Percentiles rank a stretch among this genome's conserved stretches.
These are phyloP conservation scores for Oncorhynchus gorbuscha DNA, from an alignment of 2,113 vertebrate genomes.

Conservation along the genomic window DNA sequence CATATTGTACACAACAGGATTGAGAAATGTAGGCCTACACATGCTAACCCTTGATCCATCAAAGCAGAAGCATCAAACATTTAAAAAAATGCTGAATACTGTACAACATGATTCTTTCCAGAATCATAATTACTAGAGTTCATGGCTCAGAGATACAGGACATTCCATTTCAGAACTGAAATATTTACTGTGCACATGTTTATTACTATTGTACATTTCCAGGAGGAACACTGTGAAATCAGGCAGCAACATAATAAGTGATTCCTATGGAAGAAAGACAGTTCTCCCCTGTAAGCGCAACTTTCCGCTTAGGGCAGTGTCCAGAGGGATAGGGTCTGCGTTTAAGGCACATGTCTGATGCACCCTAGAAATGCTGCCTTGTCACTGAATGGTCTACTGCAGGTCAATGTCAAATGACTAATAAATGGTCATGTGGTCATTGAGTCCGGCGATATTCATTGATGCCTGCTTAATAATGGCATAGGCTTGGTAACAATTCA, in stretches of 20 bases:
- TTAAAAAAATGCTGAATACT: no score
- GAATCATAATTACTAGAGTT: no score
- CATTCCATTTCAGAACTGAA: neutral
- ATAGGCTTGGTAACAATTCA: neutral
- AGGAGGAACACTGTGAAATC: neutral
- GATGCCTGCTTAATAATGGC: neutral
- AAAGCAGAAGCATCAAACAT: neutral
- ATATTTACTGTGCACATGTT: neutral
- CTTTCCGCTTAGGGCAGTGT: slow-evolving; percentile 28
- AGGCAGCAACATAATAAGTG: neutral
- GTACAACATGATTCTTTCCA: no score
- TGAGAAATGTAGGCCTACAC: neutral
- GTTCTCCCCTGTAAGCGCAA: slow-evolving; percentile 8
- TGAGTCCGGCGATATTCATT: neutral
- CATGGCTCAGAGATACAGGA: neutral
- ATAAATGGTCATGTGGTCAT: no score
- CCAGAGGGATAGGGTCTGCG: neutral
- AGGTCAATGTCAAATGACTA: no score
- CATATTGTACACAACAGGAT: neutral
- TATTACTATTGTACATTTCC: neutral
- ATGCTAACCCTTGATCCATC: neutral
- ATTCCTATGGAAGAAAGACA: slow-evolving; percentile 3
- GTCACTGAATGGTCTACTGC: slow-evolving; percentile 3
- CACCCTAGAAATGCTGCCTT: slow-evolving; percentile 1
- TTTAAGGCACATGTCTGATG: slow-evolving; percentile 38